These are phyloP conservation scores for Lamproptera curius DNA, from an alignment of 2,888 invertebrate genomes.

Conservation along the genomic window DNA sequence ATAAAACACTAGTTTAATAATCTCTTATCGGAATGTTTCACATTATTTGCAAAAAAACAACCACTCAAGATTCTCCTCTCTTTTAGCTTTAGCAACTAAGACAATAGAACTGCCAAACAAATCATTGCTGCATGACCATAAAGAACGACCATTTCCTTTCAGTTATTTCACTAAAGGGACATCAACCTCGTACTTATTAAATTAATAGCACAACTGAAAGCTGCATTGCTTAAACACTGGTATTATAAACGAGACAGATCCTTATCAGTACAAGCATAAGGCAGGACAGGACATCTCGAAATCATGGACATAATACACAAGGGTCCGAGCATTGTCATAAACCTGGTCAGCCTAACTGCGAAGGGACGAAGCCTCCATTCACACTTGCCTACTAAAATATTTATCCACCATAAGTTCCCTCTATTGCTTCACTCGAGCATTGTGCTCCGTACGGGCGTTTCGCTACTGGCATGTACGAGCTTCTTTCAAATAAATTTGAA, in stretches of 20 bases:
- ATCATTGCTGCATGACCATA: too few species aligned
- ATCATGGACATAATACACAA: slow-evolving; percentile 40
- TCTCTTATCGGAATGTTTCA: not conserved
- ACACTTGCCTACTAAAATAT: slow-evolving; percentile 68
- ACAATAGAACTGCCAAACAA: too few species aligned
- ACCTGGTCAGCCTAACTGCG: slow-evolving; percentile 45
- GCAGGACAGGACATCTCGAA: slow-evolving; percentile 26
- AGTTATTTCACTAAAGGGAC: not conserved
- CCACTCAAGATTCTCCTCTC: not conserved
- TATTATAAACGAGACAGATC: slow-evolving; percentile 6
- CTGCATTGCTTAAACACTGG: not conserved
- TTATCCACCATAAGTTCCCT: slow-evolving; percentile 34
- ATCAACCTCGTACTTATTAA: not conserved
- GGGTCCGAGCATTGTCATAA: slow-evolving; percentile 50
- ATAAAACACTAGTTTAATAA: not conserved
- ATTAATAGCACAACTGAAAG: not conserved
- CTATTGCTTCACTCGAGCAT: slow-evolving; percentile 18
- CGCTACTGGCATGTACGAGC: slow-evolving; percentile 28
- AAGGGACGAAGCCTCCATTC: slow-evolving; percentile 55
- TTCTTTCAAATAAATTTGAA: slow-evolving; percentile 20
- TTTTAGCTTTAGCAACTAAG: too few species aligned
- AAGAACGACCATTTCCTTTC: slow-evolving; percentile 1
- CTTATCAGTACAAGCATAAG: slow-evolving; percentile 16
- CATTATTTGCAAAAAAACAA: not conserved
- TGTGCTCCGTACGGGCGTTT: slow-evolving; percentile 28